phyloP scores from a whole-genome alignment of 2,113 vertebrate genomes.

The Hirundichthys speculiger region DNA sequence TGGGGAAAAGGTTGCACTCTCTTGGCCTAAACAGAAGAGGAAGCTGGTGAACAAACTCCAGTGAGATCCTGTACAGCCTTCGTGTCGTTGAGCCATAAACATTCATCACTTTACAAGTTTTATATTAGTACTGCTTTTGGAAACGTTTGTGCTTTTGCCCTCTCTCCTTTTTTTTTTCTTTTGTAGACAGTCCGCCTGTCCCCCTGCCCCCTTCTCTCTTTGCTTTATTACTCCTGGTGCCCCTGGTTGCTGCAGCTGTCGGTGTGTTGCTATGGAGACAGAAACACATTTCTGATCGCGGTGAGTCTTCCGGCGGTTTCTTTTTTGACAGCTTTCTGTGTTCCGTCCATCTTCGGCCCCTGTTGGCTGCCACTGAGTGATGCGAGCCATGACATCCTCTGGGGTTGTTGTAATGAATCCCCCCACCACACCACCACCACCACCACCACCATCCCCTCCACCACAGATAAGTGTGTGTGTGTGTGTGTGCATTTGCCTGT shows the following conservation, averaged over 20 bases:
- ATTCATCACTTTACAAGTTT: slow-evolving; percentile 24
- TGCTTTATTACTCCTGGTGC: slow-evolving; percentile 80
- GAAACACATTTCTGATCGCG: slow-evolving; percentile 71
- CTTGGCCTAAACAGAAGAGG: slow-evolving; percentile 28
- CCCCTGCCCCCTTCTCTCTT: slow-evolving; percentile 64
- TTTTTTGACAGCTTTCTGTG: slow-evolving; percentile 64
- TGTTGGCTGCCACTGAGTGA: slow-evolving; percentile 64
- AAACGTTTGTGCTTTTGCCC: slow-evolving; percentile 36
- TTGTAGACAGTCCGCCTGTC: no score
- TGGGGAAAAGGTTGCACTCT: neutral
- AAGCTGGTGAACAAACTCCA: slow-evolving; percentile 33
- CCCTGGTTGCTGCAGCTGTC: slow-evolving; percentile 73
- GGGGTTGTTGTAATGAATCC: slow-evolving; percentile 69
- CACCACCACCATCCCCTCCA: slow-evolving; percentile 11
- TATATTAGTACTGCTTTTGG: slow-evolving; percentile 27
- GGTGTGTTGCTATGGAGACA: slow-evolving; percentile 84
- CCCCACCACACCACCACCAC: slow-evolving; percentile 19
- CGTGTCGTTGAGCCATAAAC: slow-evolving; percentile 9
- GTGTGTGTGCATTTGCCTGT: neutral
- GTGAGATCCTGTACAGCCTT: slow-evolving; percentile 18
- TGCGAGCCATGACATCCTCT: slow-evolving; percentile 66
- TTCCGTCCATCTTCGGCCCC: slow-evolving; percentile 61
- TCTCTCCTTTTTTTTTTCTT: slow-evolving; percentile 32
- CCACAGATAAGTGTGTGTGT: slow-evolving; percentile 3
- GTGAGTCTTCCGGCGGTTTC: slow-evolving; percentile 75